Evolutionary conservation across 2,797 vertebrate species (phyloP), one percentile per base, ranked within the genome.

Genomic region (Momotus momota): DNA sequence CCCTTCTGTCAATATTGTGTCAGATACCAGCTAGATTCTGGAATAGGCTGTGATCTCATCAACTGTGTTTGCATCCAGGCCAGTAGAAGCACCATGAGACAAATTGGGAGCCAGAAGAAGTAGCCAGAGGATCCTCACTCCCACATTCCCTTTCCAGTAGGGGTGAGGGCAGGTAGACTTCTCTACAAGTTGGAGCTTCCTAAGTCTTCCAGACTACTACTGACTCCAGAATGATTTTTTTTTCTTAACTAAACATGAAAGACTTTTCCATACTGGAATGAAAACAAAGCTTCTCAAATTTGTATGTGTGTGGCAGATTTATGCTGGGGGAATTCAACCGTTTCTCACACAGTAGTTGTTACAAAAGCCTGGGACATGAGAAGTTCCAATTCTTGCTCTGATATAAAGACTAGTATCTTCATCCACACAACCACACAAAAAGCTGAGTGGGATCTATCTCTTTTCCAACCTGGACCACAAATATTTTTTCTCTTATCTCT

Each of bases 231-330:
- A 73, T 23, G 51, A 55, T 10, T 80, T 16, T 21, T 38, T 29
- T 40, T 29, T 12, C 45, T 22, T 1, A 27, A 23, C 4, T 13
- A 80, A 89, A 79, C 29, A 46, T 66, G 40, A 43, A 80, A 77
- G 46, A 27, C 18, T 86, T 83, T 86, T 93, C 41, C 67, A 62
- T 73, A 58, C 38, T 86, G 69, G 69, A 94, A 88, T 81, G 65
- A 95, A 95, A 94, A 81, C 79, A 91, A 93, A 90, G 58, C 66
- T 81, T 45, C 48, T 88, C 75, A 82, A 48, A 78, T 86, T 85
- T 86, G 54, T 93, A 33, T 80, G 48, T 82, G 79, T 89, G 85
- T 89, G 67, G 75, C 66, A 85, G 79, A 94, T 87, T 82, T 85
- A 52, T 29, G 65, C 61, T 82, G 69, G 40, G 82, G 57, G 33